Evolutionary conservation across 2,888 invertebrate species (phyloP).

Genomic region (Amblyteles armatorius): DNA sequence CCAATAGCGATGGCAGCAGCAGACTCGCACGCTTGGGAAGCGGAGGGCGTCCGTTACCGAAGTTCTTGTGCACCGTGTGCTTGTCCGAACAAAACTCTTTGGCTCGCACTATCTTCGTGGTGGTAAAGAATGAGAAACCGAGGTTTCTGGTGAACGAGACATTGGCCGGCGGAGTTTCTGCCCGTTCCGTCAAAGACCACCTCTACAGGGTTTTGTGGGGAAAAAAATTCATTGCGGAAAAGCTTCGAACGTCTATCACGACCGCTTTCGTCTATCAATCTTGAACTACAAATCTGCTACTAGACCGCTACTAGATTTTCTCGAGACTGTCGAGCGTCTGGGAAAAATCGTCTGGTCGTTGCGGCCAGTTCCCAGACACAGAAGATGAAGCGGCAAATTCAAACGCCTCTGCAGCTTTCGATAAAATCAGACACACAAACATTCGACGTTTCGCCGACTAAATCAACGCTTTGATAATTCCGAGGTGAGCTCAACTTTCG

Average conservation of each 20-base stretch:
- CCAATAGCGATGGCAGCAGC: constrained; percentile 60
- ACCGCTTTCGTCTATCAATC: constrained; percentile 1
- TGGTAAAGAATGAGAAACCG: constrained; percentile 30
- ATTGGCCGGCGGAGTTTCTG: constrained; percentile 32
- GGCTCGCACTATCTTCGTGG: constrained; percentile 35
- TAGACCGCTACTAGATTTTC: background rate
- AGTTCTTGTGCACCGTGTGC: constrained; percentile 55
- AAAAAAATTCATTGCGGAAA: constrained; percentile 33
- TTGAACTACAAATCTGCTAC: background rate
- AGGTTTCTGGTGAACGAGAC: constrained; percentile 35
- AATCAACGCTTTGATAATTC: constrained; percentile 59
- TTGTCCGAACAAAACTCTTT: constrained; percentile 54
- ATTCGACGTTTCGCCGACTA: constrained; percentile 42
- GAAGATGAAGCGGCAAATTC: background rate
- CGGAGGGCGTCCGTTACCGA: constrained; percentile 67
- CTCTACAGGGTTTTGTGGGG: constrained; percentile 32
- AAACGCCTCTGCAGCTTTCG: background rate
- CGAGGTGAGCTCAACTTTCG: constrained; percentile 43
- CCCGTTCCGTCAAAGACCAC: constrained; percentile 41
- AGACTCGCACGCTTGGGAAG: constrained; percentile 53
- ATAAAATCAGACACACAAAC: constrained; percentile 56
- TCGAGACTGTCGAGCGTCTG: background rate
- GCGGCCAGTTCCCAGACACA: background rate
- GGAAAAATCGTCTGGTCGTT: background rate
- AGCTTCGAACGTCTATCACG: constrained; percentile 12